Evolutionary conservation across 2,113 vertebrate genomes (phyloP).

Genomic region (Eira barbara): DNA sequence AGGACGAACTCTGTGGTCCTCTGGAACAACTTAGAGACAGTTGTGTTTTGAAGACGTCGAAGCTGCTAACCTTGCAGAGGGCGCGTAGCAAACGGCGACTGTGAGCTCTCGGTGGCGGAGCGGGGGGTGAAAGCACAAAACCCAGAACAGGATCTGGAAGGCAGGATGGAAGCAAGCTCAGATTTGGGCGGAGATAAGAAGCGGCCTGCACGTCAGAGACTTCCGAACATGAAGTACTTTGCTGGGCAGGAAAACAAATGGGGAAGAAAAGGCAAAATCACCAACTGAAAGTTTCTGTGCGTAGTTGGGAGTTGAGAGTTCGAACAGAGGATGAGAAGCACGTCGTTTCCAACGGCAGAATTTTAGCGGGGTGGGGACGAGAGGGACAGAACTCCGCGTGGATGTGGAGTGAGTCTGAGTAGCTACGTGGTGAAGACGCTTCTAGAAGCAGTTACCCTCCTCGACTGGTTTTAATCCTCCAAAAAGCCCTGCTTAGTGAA

Average conservation of each 20-base stretch:
- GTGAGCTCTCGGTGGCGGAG: background rate
- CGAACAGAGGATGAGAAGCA: background rate
- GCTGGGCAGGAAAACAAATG: conserved; percentile 26
- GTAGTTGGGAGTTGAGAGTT: background rate
- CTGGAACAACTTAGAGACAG: background rate
- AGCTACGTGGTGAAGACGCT: background rate
- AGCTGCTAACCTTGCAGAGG: background rate
- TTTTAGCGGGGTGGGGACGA: background rate
- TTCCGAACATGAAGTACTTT: background rate
- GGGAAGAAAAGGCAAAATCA: conserved; percentile 17
- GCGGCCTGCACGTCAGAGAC: background rate
- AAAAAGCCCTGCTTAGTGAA: background rate
- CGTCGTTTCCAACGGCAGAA: background rate
- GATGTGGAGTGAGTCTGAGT: background rate
- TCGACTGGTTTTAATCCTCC: background rate
- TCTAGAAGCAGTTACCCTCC: background rate
- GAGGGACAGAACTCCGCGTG: background rate
- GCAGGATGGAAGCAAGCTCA: background rate
- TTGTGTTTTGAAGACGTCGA: background rate
- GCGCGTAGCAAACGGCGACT: background rate
- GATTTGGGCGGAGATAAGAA: conserved; percentile 2
- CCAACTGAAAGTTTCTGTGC: background rate
- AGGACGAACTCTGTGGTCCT: background rate
- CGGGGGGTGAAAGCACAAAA: background rate
- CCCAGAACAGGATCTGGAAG: background rate